Evolutionary conservation across 2,888 invertebrate genomes (phyloP).

Genomic region (Folsomia manolachei): DNA sequence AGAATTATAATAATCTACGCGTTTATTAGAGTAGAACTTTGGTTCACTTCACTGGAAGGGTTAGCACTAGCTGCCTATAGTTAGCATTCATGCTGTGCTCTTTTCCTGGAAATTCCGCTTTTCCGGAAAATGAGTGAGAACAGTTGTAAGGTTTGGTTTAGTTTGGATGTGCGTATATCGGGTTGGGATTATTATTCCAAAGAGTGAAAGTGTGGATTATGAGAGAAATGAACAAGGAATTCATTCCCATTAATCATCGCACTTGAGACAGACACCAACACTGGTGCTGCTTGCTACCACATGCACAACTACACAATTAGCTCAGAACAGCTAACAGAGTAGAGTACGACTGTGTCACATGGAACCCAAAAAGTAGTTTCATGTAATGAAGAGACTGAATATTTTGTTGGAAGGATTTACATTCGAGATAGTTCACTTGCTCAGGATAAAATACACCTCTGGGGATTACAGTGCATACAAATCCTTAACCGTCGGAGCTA

Average conservation of each 20-base stretch:
- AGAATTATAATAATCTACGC: constrained; percentile 15
- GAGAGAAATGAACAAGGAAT: constrained; percentile 28
- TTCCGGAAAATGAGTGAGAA: background rate
- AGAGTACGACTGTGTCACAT: background rate
- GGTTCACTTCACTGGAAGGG: background rate
- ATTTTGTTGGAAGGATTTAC: background rate
- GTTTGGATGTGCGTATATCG: background rate
- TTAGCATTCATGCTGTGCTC: background rate
- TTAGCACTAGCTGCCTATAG: background rate
- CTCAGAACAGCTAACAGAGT: constrained; percentile 5
- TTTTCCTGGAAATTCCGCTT: background rate
- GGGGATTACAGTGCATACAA: background rate
- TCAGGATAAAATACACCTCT: background rate
- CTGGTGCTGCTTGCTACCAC: background rate
- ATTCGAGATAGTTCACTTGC: too few species aligned
- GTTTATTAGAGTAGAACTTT: background rate
- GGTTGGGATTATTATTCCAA: background rate
- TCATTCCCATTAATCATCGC: constrained; percentile 50
- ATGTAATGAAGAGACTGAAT: background rate
- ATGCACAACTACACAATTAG: constrained; percentile 24
- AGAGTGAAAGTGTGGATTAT: constrained; percentile 8
- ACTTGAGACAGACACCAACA: constrained; percentile 43
- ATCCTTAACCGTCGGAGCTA: too few species aligned
- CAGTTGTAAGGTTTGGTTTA: too few species aligned
- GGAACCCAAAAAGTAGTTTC: background rate